Percentiles rank a stretch among this genome's conserved stretches.
Conservation (phyloP, 2,888 invertebrate species). For the Asteroscopus sphinx region DNA sequence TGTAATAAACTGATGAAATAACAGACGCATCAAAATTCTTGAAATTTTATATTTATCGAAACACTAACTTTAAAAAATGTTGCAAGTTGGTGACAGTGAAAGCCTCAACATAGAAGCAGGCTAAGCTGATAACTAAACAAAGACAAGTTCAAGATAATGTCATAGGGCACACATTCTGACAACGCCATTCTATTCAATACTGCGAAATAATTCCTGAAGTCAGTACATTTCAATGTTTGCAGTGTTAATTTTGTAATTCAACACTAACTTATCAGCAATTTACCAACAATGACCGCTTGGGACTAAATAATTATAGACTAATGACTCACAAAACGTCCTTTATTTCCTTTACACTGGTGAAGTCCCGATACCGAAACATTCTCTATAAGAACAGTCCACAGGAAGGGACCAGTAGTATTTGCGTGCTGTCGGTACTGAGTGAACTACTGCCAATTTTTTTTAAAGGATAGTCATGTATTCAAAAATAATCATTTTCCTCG, state of each 20-base stretch:
- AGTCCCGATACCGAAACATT: slow-evolving; percentile 37
- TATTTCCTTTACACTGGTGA: slow-evolving; percentile 15
- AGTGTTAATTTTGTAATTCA: slow-evolving; percentile 10
- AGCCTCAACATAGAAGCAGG: not conserved
- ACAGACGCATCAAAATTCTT: too few relatives aligned
- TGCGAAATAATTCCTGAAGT: not conserved
- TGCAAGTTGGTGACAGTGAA: too few relatives aligned
- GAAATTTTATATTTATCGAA: too few relatives aligned
- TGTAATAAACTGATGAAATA: too few relatives aligned
- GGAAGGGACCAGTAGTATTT: slow-evolving; percentile 8
- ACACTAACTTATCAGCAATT: slow-evolving; percentile 24
- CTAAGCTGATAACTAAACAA: too few relatives aligned
- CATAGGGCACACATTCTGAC: not conserved
- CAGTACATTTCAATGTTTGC: not conserved
- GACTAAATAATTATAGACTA: slow-evolving; percentile 1
- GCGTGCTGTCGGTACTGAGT: not conserved
- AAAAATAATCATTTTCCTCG: slow-evolving; percentile 32
- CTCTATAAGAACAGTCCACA: slow-evolving; percentile 33
- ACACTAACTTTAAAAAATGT: too few relatives aligned
- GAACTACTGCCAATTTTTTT: not conserved
- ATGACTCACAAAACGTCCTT: slow-evolving; percentile 4
- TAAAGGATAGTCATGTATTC: slow-evolving; percentile 28
- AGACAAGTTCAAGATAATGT: too few relatives aligned
- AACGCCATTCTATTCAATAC: not conserved
- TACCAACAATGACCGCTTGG: not conserved